phyloP scores from a whole-genome alignment of 2,797 vertebrate genomes.

The Betta splendens region DNA sequence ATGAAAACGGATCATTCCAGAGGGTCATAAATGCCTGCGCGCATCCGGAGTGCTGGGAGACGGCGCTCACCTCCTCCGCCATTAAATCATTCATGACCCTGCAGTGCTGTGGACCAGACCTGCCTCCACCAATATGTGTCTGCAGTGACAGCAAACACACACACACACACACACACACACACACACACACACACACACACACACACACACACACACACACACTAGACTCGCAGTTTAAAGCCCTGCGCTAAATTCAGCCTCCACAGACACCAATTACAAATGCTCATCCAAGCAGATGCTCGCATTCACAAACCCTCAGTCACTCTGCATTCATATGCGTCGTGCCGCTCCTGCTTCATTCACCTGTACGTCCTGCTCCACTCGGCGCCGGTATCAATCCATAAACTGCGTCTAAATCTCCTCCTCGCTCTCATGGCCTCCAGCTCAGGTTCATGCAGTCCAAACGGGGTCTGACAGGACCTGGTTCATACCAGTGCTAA shows the following conservation, averaged over 20 bases:
- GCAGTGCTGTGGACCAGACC: conserved; percentile 65
- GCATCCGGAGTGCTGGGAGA: conserved; percentile 48
- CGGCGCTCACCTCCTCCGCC: conserved; percentile 59
- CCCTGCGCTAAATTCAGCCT: conserved; percentile 49
- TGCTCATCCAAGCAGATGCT: conserved; percentile 35
- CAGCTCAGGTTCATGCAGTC: conserved; percentile 44
- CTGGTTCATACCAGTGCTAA: conserved; percentile 18
- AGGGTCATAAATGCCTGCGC: conserved; percentile 33
- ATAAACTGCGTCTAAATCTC: conserved; percentile 37
- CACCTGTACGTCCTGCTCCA: conserved; percentile 32
- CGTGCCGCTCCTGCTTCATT: conserved; percentile 13
- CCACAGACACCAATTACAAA: conserved; percentile 46
- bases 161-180: conserved; percentile 10
- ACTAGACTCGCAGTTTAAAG: conserved; percentile 37
- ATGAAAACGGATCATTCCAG: conserved; percentile 49
- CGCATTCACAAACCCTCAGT: conserved; percentile 34
- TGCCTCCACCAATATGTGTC: conserved; percentile 63
- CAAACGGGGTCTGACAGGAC: conserved; percentile 21
- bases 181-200: conserved; percentile 13
- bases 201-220: conserved; percentile 15
- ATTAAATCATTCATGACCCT: conserved; percentile 78
- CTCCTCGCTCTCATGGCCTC: conserved; percentile 1
- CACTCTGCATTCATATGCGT: conserved; percentile 36
- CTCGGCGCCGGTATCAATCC: conserved; percentile 27
- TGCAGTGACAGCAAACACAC: conserved; percentile 42